Evolutionary conservation across 1,140 invertebrate genomes (phyloP).

Genomic region (Orussus abietinus): DNA sequence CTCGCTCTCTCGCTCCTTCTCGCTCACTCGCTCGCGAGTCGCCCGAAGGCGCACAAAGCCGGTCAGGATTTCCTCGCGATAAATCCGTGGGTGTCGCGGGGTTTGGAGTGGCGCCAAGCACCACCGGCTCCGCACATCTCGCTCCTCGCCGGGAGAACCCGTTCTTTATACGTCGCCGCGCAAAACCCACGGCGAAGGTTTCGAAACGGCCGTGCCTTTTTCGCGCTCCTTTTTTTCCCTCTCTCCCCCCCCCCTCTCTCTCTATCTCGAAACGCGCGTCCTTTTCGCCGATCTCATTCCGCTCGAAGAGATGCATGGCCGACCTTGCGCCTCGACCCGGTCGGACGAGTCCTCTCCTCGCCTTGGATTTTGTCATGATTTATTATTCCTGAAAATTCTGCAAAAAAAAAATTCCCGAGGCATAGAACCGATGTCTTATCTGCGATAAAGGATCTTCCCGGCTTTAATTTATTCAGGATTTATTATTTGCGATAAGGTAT

Average conservation of each 20-base stretch:
- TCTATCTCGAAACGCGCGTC: too few relatives aligned
- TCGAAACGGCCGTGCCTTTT: constrained; percentile 22
- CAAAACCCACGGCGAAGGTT: constrained; percentile 9
- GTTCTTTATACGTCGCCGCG: constrained; percentile 15
- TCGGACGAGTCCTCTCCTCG: too few relatives aligned
- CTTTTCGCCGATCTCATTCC: constrained; percentile 10
- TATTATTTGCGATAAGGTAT: too few relatives aligned
- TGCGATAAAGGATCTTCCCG: too few relatives aligned
- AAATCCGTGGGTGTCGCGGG: constrained; percentile 9
- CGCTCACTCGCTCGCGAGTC: background rate
- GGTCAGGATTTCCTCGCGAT: constrained; percentile 9
- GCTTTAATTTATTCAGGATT: too few relatives aligned
- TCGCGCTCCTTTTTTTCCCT: constrained; percentile 1
- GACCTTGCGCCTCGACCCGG: too few relatives aligned
- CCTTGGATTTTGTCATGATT: too few relatives aligned
- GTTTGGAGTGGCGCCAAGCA: constrained; percentile 25
- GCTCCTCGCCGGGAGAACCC: constrained; percentile 16
- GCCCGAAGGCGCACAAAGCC: background rate
- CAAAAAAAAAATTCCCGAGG: too few relatives aligned
- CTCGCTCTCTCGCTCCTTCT: too few relatives aligned
- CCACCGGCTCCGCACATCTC: constrained; percentile 9
- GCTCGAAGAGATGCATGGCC: too few relatives aligned
- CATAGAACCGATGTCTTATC: too few relatives aligned
- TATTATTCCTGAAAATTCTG: too few relatives aligned
- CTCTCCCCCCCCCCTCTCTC: constrained; percentile 12